These are phyloP conservation scores for Euplagia quadripunctaria DNA, from an alignment of 2,888 invertebrate genomes.

Conservation along the genomic window DNA sequence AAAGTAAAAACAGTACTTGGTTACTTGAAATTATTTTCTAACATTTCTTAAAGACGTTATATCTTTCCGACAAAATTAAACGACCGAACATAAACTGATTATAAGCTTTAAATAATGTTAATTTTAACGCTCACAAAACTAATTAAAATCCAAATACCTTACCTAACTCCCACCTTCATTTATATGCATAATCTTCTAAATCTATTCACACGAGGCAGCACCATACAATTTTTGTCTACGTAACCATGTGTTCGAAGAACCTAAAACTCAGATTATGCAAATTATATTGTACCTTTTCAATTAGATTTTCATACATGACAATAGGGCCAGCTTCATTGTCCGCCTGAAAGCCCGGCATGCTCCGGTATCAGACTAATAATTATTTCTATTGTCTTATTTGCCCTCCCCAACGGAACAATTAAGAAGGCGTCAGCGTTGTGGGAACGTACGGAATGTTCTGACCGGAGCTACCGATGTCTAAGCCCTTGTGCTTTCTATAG, in stretches of 20 bases:
- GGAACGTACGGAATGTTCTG: constrained; percentile 38
- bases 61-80: background rate
- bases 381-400: constrained; percentile 77
- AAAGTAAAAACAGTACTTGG: too few species aligned
- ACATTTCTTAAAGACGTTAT: too few species aligned
- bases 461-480: constrained; percentile 23
- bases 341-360: constrained; percentile 57
- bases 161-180: constrained; percentile 19
- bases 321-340: constrained; percentile 65
- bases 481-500: constrained; percentile 12
- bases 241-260: constrained; percentile 18
- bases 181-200: constrained; percentile 18
- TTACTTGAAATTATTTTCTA: too few species aligned
- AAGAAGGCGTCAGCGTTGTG: constrained; percentile 45
- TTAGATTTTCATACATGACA: constrained; percentile 69
- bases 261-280: constrained; percentile 52
- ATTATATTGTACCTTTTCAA: constrained; percentile 64
- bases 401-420: constrained; percentile 50
- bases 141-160: constrained; percentile 19
- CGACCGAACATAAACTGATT: background rate
- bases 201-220: constrained; percentile 16
- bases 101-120: background rate
- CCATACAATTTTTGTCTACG: constrained; percentile 24
- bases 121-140: constrained; percentile 4
- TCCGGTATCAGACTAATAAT: constrained; percentile 68